Evolutionary conservation across 2,888 invertebrate species (phyloP), one percentile per base, ranked within the genome.

Genomic region (Platycheirus albimanus): DNA sequence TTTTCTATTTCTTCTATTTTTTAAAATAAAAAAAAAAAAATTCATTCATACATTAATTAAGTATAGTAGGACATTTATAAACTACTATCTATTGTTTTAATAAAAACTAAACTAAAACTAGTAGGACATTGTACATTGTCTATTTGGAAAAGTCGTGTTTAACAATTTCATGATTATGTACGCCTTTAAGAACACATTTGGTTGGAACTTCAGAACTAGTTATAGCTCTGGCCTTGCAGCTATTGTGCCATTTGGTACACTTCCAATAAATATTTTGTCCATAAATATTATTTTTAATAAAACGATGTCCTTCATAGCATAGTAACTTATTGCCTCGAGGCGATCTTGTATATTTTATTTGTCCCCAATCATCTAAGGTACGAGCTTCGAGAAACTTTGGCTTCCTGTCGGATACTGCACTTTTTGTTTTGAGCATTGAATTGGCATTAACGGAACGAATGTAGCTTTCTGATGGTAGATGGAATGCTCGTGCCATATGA

Each of bases 211-310:
- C 86, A 13, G 87, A 70, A 33, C 88, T 88, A 0, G 91, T 91
- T 11, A 91, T 91, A 3, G 91, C 88, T 69, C 91, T 87, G 6
- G 90, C 90, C 30, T 89, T 89, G 66, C 91, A 91, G 61, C 88
- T 88, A 33, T 86, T 88, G 79, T 91, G 91, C 91, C 91, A 91
- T 77, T 90, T 90, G 43, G 90, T 88, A 86, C 91, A 91, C 86
- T 91, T 91, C 91, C 91, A 91, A 77, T 91, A 91, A 7, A 90
- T 87, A 79, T 90, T 91, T 4, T 88, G 86, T 61, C 90, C 90
- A 85, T 91, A 90, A 30, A 88, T 86, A 66, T 91, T 91, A 56
- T 91, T 91, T 47, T 89, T 89, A 20, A 91, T 88, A 71, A 90
- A 91, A 20, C 90, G 89, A 86, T 91, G 89, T 3, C 89, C 90